Percentiles rank a stretch among this genome's conserved stretches.
These are phyloP conservation scores for Halyomorpha halys DNA, from an alignment of 1,140 invertebrate species.

Conservation along the genomic window DNA sequence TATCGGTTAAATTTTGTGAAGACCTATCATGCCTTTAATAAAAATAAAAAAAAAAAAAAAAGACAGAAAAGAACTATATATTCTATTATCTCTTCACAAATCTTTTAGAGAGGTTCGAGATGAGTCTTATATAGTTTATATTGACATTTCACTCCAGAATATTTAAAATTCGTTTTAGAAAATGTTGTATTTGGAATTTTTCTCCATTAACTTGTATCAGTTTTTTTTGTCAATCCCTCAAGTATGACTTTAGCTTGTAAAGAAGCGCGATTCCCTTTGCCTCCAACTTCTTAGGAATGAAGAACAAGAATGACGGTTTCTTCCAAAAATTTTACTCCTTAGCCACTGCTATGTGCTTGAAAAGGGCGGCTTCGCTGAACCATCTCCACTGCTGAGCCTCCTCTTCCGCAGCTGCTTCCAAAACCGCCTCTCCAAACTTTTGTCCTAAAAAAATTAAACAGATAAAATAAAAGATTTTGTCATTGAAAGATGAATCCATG, in stretches of 20 bases:
- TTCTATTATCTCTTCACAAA: no score
- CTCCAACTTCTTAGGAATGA: background rate
- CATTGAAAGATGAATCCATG: slow-evolving; percentile 9
- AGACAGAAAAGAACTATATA: no score
- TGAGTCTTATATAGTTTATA: no score
- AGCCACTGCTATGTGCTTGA: slow-evolving; percentile 23
- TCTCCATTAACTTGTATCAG: no score
- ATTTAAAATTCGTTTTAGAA: no score
- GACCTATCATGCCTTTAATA: no score
- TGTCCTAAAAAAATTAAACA: slow-evolving; percentile 24
- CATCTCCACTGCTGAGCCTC: slow-evolving; percentile 15
- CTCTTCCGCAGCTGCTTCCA: slow-evolving; percentile 31
- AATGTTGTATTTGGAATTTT: no score
- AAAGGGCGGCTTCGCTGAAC: slow-evolving; percentile 21
- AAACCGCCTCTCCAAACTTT: slow-evolving; percentile 29
- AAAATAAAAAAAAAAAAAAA: no score
- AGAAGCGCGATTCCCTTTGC: background rate
- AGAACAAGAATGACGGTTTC: background rate
- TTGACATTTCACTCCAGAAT: no score
- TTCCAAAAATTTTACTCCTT: background rate
- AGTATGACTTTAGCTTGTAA: background rate
- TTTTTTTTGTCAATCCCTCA: no score
- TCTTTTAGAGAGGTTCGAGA: no score
- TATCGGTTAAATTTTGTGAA: no score
- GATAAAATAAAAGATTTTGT: slow-evolving; percentile 1